Evolutionary conservation across 92 coral and sea anemone species (phyloP).

Genomic region (Epizoanthus scotinus): DNA sequence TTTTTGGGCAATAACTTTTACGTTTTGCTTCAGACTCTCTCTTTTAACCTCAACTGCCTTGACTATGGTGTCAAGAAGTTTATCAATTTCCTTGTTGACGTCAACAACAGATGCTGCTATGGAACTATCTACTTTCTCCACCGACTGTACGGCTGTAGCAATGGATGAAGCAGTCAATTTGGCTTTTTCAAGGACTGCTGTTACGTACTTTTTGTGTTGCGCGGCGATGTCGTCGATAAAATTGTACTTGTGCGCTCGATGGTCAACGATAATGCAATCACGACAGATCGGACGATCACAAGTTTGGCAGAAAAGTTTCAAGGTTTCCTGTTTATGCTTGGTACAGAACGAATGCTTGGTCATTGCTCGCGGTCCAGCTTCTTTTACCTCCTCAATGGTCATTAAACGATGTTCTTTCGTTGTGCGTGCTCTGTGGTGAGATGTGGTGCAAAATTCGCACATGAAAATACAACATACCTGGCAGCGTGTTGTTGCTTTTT

Average conservation of each 20-base stretch:
- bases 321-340: slow-evolving; percentile 63
- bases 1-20: neutral
- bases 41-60: slow-evolving; percentile 37
- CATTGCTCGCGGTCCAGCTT: slow-evolving; percentile 49
- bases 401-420: slow-evolving; percentile 49
- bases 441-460: slow-evolving; percentile 62
- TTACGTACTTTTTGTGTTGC: slow-evolving; percentile 35
- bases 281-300: slow-evolving; percentile 70
- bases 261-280: slow-evolving; percentile 75
- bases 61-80: slow-evolving; percentile 37
- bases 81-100: slow-evolving; percentile 44
- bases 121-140: slow-evolving; percentile 31
- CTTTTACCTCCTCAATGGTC: slow-evolving; percentile 59
- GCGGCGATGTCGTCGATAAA: slow-evolving; percentile 67
- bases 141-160: slow-evolving; percentile 23
- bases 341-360: slow-evolving; percentile 58
- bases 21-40: slow-evolving; percentile 25
- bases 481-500: slow-evolving; percentile 56
- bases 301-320: slow-evolving; percentile 70
- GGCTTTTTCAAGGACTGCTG: slow-evolving; percentile 17
- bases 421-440: slow-evolving; percentile 56
- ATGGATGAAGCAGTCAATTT: slow-evolving; percentile 22
- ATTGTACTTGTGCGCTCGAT: slow-evolving; percentile 62
- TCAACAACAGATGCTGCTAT: slow-evolving; percentile 15
- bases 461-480: slow-evolving; percentile 51